These are phyloP conservation scores for Thereva unica DNA, from an alignment of 2,888 invertebrate species.

Conservation along the genomic window DNA sequence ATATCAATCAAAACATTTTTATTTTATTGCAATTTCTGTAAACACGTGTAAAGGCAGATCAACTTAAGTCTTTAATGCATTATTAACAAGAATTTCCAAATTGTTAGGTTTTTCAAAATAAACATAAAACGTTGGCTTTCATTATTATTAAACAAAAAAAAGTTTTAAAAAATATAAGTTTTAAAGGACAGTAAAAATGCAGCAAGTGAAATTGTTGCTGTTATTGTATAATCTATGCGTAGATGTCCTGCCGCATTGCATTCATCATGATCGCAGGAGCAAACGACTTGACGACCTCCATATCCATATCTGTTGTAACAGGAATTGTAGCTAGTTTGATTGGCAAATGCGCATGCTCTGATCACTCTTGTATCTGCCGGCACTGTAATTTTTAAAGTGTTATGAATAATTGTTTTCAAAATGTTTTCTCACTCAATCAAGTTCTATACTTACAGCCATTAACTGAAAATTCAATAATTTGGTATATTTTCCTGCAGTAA, in stretches of 20 bases:
- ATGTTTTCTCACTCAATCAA: too few species aligned
- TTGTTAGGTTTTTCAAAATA: too few species aligned
- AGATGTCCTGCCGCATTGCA: slow-evolving; percentile 65
- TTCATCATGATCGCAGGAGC: slow-evolving; percentile 76
- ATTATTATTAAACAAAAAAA: too few species aligned
- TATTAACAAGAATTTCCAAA: too few species aligned
- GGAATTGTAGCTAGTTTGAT: slow-evolving; percentile 53
- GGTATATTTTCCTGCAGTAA: slow-evolving; percentile 82
- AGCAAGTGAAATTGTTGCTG: not conserved
- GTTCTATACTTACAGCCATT: slow-evolving; percentile 64
- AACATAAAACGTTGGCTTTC: too few species aligned
- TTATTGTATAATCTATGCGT: not conserved
- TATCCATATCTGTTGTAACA: slow-evolving; percentile 90
- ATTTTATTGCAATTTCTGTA: too few species aligned
- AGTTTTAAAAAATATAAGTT: too few species aligned
- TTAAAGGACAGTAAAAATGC: too few species aligned
- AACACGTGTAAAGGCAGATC: too few species aligned
- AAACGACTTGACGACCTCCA: slow-evolving; percentile 87
- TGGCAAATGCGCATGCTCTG: slow-evolving; percentile 79
- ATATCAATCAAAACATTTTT: too few species aligned
- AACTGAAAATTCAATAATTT: slow-evolving; percentile 81
- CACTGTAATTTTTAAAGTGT: slow-evolving; percentile 47
- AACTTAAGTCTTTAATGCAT: too few species aligned
- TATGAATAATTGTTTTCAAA: not conserved
- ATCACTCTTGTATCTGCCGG: slow-evolving; percentile 74